A percentile compares a stretch with the other conserved stretches of the same genome.
Conservation (phyloP, 2,888 invertebrate genomes). For the Trachelus troglodyta region DNA sequence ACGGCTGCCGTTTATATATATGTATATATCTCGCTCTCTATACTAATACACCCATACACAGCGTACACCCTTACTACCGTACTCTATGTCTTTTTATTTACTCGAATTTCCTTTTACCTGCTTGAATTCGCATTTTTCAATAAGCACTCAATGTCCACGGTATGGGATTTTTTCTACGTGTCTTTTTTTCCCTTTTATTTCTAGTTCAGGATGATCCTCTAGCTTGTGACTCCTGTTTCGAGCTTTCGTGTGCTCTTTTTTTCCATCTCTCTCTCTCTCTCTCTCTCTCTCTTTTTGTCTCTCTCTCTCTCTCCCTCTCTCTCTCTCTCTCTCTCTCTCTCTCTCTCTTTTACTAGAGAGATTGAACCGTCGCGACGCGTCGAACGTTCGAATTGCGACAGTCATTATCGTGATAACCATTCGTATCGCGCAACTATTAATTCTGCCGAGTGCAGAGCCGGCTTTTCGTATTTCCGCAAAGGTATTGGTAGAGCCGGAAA, state of each 20-base stretch:
- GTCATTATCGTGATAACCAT: constrained; percentile 51
- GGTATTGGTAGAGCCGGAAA: neutral
- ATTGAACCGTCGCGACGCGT: neutral
- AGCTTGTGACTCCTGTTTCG: neutral
- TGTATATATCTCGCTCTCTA: too few relatives aligned
- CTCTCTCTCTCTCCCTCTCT: constrained; percentile 24
- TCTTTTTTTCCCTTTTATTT: neutral
- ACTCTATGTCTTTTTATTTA: neutral
- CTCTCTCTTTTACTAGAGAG: constrained; percentile 28
- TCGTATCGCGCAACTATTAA: constrained; percentile 47
- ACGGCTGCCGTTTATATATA: neutral
- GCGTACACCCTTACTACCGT: neutral
- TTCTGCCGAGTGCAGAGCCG: constrained; percentile 28
- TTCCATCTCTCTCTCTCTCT: neutral
- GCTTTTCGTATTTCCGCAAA: constrained; percentile 19
- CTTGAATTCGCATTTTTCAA: neutral
- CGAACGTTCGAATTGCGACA: constrained; percentile 32
- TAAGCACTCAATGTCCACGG: neutral
- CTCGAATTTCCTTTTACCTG: neutral
- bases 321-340: constrained; percentile 24
- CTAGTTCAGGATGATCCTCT: neutral
- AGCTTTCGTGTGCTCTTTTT: neutral
- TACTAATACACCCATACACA: too few relatives aligned
- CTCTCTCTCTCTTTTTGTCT: constrained; percentile 23
- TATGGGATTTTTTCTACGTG: neutral